phyloP scores from a whole-genome alignment of 2,797 vertebrate species.

The Cossypha dichroa region DNA sequence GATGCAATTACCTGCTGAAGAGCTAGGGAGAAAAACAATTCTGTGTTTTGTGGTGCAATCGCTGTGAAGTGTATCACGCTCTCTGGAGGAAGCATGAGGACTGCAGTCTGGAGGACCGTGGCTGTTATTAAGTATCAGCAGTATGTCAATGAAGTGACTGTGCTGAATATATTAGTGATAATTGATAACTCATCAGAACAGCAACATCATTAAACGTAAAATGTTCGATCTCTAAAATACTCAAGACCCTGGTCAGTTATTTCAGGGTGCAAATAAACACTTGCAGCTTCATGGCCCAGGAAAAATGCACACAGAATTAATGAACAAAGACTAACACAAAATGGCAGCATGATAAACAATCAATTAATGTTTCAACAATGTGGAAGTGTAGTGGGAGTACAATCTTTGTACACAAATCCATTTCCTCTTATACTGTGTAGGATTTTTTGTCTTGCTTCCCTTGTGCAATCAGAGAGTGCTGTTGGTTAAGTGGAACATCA shows the following conservation, averaged over 20 bases:
- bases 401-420: background rate
- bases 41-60: background rate
- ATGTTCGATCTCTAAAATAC: background rate
- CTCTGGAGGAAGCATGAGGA: background rate
- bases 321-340: background rate
- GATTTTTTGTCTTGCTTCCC: background rate
- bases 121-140: background rate
- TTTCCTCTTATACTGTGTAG: background rate
- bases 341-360: background rate
- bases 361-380: background rate
- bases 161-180: background rate
- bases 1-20: background rate
- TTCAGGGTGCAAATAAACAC: rapidly evolving
- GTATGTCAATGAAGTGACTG: background rate
- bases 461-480: background rate
- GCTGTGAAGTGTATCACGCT: rapidly evolving
- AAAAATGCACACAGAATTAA: background rate
- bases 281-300: background rate
- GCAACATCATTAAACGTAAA: background rate
- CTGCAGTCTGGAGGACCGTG: background rate
- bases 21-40: background rate
- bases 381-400: background rate
- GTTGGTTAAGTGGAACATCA: background rate
- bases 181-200: background rate
- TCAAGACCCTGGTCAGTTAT: background rate